Base-by-base conservation (phyloP, 2,113 vertebrate genomes). In the Porphyrio hochstetteri region DNA sequence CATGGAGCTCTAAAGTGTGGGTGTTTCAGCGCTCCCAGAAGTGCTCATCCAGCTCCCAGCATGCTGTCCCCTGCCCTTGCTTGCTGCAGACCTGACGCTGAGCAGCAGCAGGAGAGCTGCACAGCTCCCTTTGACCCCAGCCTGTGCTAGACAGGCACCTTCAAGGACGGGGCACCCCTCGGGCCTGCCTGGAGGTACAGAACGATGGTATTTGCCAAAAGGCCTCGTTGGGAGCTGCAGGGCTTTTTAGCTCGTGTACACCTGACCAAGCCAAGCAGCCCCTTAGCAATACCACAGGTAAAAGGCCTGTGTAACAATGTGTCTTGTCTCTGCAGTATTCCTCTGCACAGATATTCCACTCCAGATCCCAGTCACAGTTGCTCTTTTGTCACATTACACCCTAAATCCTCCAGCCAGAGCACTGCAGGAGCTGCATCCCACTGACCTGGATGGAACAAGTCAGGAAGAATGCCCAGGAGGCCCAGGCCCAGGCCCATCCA, bases 51-150 rank as follows among this genome's bases (percentile, higher is more conserved):
- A 11, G 42, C 57, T 71, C 33, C 28, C 21, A 57, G 64, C 31
- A 19, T 36, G 56, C 42, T 4, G 2, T 68, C 64, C 63, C 35
- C 25, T 13, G 24, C 56, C 72, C 65, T 57, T 14, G 44, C 48
- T 29, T 18, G 38, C 61, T 52, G n/a, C 55, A 28, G 29, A 55
- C 25, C 25, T 4, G 2, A 42, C 1, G 0, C 10, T 20, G 4
- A 20, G 42, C 74, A 38, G 33, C 67, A 27, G n/a, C 11, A 15
- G 46, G 28, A 53, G 60, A 74, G 53, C 44, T n/a, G 53, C 24
- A 20, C 21, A 86, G 5, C 10, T 19, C 25, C 68, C 46, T 33
- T 38, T 7, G n/a, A 33, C 57, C 57, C 21, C 21, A 46, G 38
- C 36, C 61, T 16, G 38, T 46, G n/a, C n/a, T 18, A 27, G 69